Base-by-base conservation (phyloP, 2,888 invertebrate species). In the Caenorhabditis panamensis region DNA sequence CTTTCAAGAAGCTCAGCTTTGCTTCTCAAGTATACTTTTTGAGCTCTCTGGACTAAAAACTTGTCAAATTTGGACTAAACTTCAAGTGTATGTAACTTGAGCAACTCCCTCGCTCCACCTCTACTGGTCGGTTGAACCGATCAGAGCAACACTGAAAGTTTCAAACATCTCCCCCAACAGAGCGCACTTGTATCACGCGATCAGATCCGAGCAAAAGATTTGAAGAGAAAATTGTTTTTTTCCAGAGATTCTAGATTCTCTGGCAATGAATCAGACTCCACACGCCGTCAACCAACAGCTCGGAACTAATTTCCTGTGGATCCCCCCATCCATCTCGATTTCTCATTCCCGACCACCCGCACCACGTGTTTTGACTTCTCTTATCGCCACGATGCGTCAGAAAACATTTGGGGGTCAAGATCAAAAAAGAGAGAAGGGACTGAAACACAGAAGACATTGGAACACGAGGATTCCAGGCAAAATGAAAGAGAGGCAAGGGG, bases 221-320 rank as follows among this genome's bases (percentile, higher is more conserved):
- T n/a, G n/a, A n/a, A n/a, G n/a, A n/a, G n/a, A n/a, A 49, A 5
- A 49, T 4, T 18, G 49, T 49, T 9, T 49, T 49, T 20, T 49
- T 18, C 49, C 49, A 16, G 49, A 49, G 22, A 44, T 9, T 31
- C 31, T 9, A 44, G 49, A 49, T n/a, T n/a, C 18, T 18, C 20
- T 13, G 41, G 41, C 5, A 6, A 49, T 49, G 49, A 49, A 49
- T 49, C 49, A 49, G 22, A 49, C 49, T 49, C 49, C 49, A 49
- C 20, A 44, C 44, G n/a, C 16, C 44, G 16, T 20, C 3, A 20
- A 11, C 49, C 49, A 53, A 16, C 53, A 13, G 53, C 53, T 22
- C 53, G 26, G 24, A 53, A 53, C 53, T 54, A 26, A 54, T 54
- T 54, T 54, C 54, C 54, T 49, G 49, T 49, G 49, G 16, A 49